These are phyloP conservation scores for Onychomys leucogaster DNA, from an alignment of 2,797 vertebrate genomes.

Conservation along the genomic window DNA sequence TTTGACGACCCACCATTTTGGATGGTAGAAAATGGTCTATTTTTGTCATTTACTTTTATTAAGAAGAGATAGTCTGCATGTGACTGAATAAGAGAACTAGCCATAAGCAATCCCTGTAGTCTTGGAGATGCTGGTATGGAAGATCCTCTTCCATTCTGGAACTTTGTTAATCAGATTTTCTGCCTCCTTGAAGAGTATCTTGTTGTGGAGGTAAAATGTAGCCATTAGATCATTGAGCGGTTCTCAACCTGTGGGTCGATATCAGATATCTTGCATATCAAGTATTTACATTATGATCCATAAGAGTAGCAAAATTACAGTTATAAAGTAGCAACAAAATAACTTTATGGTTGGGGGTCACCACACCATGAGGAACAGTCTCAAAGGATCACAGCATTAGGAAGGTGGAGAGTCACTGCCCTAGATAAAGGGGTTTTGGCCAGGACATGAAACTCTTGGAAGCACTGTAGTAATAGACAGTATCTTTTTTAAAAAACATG, in stretches of 20 bases:
- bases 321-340: background rate
- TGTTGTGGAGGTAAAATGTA: background rate
- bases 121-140: background rate
- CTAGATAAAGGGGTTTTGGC: background rate
- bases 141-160: background rate
- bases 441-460: background rate
- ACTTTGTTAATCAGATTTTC: constrained; percentile 10
- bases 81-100: constrained; percentile 8
- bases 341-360: background rate
- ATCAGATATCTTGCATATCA: background rate
- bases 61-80: background rate
- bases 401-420: background rate
- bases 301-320: background rate
- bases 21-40: background rate
- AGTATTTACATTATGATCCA: no score
- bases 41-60: constrained; percentile 13
- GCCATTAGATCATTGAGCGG: accelerated
- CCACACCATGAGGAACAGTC: no score
- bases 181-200: background rate
- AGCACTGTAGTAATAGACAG: background rate
- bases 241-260: background rate
- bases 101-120: background rate
- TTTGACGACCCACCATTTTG: background rate
- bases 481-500: background rate
- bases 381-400: background rate